Percentiles rank a stretch among this genome's conserved stretches.
phyloP scores from a whole-genome alignment of 2,888 invertebrate species.

The Hofmannophila pseudospretella region DNA sequence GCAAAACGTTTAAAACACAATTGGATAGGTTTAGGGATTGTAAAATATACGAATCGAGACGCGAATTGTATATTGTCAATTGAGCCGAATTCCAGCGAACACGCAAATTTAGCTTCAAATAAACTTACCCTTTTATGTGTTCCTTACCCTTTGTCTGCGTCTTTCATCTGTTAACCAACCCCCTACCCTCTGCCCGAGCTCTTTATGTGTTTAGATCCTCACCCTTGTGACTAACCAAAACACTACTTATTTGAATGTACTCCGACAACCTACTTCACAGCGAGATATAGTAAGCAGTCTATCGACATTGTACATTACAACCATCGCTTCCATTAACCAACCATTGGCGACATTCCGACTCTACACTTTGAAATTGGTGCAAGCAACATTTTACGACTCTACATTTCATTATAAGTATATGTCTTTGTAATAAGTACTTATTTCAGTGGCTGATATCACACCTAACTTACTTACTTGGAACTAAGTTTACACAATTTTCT shows the following conservation, averaged over 20 bases:
- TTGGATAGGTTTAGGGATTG: constrained; percentile 63
- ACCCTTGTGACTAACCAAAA: constrained; percentile 73
- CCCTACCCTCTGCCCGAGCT: constrained; percentile 74
- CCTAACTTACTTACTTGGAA: too few relatives aligned
- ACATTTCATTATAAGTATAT: constrained; percentile 5
- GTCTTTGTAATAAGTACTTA: too few relatives aligned
- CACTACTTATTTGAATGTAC: constrained; percentile 70
- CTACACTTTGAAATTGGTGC: constrained; percentile 67
- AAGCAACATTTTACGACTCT: constrained; percentile 33
- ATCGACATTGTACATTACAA: constrained; percentile 71
- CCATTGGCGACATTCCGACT: constrained; percentile 39
- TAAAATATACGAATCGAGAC: constrained; percentile 65
- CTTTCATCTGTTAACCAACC: constrained; percentile 84
- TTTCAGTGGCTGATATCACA: too few relatives aligned
- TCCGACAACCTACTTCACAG: constrained; percentile 64
- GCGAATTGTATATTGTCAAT: constrained; percentile 67
- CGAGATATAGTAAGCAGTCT: constrained; percentile 55
- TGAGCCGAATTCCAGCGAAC: constrained; percentile 74
- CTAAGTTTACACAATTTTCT: too few relatives aligned
- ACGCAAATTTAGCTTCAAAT: constrained; percentile 77
- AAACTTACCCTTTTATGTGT: constrained; percentile 80
- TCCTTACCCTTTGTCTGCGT: constrained; percentile 88
- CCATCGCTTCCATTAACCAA: constrained; percentile 69
- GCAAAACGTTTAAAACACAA: constrained; percentile 73
- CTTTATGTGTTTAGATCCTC: constrained; percentile 78